Evolutionary conservation across 2,797 vertebrate genomes (phyloP).

Genomic region (Lepilemur ruficaudatus): DNA sequence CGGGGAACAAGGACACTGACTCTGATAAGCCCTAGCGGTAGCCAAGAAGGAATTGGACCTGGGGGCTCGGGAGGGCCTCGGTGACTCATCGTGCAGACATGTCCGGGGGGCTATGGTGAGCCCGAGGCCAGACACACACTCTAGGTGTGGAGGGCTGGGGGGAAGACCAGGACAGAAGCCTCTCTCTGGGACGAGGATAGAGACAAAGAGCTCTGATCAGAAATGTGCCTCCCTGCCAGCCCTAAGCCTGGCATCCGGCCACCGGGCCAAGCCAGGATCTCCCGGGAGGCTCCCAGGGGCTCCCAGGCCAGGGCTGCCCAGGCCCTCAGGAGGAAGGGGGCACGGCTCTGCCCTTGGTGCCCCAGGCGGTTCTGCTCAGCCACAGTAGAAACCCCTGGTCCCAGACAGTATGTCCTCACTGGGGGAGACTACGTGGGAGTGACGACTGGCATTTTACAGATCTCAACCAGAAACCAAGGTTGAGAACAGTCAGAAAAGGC

Average conservation of each 20-base stretch:
- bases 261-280: fast-evolving
- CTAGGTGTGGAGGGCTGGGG: not conserved
- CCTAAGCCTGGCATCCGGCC: not conserved
- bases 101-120: not conserved
- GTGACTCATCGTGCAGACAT: not conserved
- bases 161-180: not conserved
- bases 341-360: not conserved
- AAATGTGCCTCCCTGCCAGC: not conserved
- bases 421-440: not conserved
- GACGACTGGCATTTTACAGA: not conserved
- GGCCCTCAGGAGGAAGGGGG: not conserved
- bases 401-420: not conserved
- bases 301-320: not conserved
- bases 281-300: not conserved
- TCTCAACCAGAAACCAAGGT: not conserved
- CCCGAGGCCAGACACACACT: not conserved
- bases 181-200: not conserved
- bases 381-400: not conserved
- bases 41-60: not conserved
- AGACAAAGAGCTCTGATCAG: not conserved
- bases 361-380: not conserved
- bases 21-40: conserved; percentile 25
- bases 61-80: not conserved
- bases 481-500: not conserved
- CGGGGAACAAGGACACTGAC: conserved; percentile 56